Base-by-base conservation (phyloP, 2,888 invertebrate species). In the Galeruca laticollis region DNA sequence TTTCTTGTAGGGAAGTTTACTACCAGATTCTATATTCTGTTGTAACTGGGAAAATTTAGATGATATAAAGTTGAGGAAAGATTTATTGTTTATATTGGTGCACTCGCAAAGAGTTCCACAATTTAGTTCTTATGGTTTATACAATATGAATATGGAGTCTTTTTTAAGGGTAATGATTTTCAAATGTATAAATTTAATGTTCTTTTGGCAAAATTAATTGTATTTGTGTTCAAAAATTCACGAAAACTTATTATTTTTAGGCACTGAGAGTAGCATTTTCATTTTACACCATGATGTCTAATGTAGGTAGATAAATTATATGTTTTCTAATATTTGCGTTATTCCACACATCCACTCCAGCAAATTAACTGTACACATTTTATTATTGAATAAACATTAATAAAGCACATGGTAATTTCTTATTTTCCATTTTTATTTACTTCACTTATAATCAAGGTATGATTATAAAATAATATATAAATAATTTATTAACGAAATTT, bases 31-130 rank as follows among this genome's bases (percentile, higher is more conserved):
- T 15, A 62, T 62, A 21, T 62, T 43, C 21, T 10, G 35, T 52
- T 35, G 43, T 37, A 52, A 62, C 26, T 62, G 62, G 62, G 10
- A 33, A 11, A 37, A 62, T 52, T 37, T 63, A 15, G 40, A 63
- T 37, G 35, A 37, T n/a, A 26, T 15, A 15, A n/a, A n/a, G 8
- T 33, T 63, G 4, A 52, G 13, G 10, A 63, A 63, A 21, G 62
- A 63, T 63, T 13, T 63, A 9, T 10, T 37, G 37, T 40, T 63
- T 20, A 8, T 63, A 6, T 37, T 63, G 9, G 15, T 21, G n/a
- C 52, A 63, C 1, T 21, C 62, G 5, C 62, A 63, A 63, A 52
- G 52, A 35, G 52, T 63, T 37, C 52, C 52, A 8, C 52, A 63
- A 15, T 26, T 63, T 18, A 63, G 37, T 21, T n/a, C 52, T 52